Evolutionary conservation across 2,888 invertebrate species (phyloP).

Genomic region (Meteorus cinctellus): DNA sequence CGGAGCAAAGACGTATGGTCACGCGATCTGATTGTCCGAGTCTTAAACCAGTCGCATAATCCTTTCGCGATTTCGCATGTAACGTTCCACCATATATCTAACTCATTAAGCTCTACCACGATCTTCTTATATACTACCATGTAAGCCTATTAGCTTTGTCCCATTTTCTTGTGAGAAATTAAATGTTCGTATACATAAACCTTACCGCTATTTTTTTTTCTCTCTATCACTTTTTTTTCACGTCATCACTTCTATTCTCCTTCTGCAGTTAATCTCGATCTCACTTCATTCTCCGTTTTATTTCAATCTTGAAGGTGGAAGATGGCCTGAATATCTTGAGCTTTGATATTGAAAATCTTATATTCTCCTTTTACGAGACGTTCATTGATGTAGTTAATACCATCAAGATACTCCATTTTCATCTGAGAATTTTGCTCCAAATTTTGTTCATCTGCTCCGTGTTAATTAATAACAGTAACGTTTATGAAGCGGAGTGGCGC

Average conservation of each 20-base stretch:
- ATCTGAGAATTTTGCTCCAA: not conserved
- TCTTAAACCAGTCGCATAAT: conserved; percentile 20
- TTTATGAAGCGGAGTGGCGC: too few species aligned
- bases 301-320: too few species aligned
- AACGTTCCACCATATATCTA: conserved; percentile 4
- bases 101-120: not conserved
- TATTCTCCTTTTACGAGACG: too few species aligned
- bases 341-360: too few species aligned
- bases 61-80: conserved; percentile 11
- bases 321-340: too few species aligned
- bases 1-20: conserved; percentile 36
- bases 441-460: too few species aligned
- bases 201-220: not conserved
- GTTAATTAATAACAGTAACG: too few species aligned
- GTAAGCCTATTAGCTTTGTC: conserved; percentile 8
- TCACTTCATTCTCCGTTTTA: not conserved
- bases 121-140: not conserved
- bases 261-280: not conserved
- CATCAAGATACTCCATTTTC: too few species aligned
- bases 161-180: conserved; percentile 3
- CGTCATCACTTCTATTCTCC: not conserved
- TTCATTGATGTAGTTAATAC: too few species aligned
- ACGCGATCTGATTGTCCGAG: conserved; percentile 7
- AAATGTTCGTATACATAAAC: not conserved
- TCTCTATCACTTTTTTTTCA: not conserved